Percentiles rank a stretch among this genome's conserved stretches.
Conservation (phyloP, 2,797 vertebrate species). For the Pseudochirops corinnae region DNA sequence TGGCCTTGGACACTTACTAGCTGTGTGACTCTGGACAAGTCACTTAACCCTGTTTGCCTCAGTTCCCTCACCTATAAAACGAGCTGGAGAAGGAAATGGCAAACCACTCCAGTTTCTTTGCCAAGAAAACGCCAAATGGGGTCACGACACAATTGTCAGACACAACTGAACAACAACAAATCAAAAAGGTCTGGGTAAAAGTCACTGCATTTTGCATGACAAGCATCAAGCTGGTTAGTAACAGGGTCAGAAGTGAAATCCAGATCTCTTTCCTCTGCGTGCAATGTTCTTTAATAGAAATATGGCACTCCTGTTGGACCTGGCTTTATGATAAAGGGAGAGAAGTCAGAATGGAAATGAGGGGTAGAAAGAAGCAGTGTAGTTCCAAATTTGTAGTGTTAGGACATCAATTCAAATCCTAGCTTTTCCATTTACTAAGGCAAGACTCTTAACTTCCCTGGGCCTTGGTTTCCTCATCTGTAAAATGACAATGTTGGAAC, state of each 20-base stretch:
- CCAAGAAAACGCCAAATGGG: neutral
- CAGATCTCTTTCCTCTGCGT: neutral
- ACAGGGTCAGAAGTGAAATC: neutral
- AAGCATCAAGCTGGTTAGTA: neutral
- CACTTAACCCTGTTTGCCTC: neutral
- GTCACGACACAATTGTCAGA: neutral
- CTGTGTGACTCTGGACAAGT: neutral
- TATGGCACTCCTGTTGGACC: neutral
- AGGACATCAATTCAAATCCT: neutral
- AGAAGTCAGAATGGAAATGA: neutral
- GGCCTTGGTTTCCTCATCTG: neutral
- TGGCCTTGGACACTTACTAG: neutral
- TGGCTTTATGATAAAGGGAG: neutral
- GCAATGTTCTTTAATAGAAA: neutral
- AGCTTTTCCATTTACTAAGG: neutral
- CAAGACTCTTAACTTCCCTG: neutral
- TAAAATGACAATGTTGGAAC: neutral
- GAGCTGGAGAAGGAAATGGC: slow-evolving; percentile 4
- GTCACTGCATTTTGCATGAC: neutral
- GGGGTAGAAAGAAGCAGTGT: neutral
- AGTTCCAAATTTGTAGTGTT: neutral
- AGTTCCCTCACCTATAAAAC: slow-evolving; percentile 25
- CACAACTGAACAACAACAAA: neutral
- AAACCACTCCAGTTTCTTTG: neutral
- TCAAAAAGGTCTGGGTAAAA: neutral